These are phyloP conservation scores for Oncorhynchus mykiss DNA, from an alignment of 2,113 vertebrate species.

Conservation along the genomic window DNA sequence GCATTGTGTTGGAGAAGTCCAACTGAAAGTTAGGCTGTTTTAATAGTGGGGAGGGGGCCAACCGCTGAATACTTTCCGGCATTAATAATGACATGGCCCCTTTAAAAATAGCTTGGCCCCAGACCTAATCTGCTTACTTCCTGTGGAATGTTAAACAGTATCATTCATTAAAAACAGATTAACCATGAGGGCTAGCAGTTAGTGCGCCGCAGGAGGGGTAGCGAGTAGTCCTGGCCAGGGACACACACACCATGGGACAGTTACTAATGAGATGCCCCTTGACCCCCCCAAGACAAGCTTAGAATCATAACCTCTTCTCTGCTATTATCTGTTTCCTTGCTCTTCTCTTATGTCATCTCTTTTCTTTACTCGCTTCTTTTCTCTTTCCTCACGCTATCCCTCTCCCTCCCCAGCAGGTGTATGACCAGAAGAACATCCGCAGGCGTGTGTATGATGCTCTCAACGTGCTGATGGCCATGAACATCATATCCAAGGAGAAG, in stretches of 20 bases:
- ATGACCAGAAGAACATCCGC: conserved; percentile 89
- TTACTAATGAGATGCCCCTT: no score
- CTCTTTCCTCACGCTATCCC: not conserved
- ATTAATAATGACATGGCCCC: conserved; percentile 41
- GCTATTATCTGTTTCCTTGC: no score
- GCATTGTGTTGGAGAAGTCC: no score
- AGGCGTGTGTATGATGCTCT: conserved; percentile 86
- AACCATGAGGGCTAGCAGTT: not conserved
- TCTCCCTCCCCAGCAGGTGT: conserved; percentile 76
- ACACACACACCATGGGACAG: no score
- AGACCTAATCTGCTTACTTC: conserved; percentile 36
- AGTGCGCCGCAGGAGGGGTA: no score
- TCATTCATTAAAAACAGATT: conserved; percentile 51
- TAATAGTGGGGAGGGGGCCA: no score
- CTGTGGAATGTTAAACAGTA: conserved; percentile 44
- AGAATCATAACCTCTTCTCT: no score
- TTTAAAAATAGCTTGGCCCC: conserved; percentile 3
- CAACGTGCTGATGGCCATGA: conserved; percentile 89
- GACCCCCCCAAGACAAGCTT: no score
- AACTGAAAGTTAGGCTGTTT: no score
- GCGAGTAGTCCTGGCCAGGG: no score
- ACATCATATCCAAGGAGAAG: conserved; percentile 90
- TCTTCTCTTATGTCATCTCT: no score
- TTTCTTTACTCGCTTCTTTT: not conserved
- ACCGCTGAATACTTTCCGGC: conserved; percentile 24